These are phyloP conservation scores for Diplazon laetatorius DNA, from an alignment of 2,888 invertebrate genomes.

Conservation along the genomic window DNA sequence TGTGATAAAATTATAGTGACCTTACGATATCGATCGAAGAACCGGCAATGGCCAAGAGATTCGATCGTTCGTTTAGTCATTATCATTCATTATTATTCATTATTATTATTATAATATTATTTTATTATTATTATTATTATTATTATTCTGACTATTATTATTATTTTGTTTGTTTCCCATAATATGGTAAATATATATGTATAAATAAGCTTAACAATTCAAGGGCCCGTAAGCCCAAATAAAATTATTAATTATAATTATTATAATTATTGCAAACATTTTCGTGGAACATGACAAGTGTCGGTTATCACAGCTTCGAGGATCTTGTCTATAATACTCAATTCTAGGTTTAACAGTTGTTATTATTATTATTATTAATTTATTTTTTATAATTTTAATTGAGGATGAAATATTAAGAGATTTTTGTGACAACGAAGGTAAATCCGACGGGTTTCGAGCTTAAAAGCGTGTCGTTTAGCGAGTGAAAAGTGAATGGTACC, in stretches of 20 bases:
- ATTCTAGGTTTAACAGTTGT: no score
- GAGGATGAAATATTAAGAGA: constrained; percentile 19
- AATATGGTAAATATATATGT: constrained; percentile 12
- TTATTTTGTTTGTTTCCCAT: constrained; percentile 1
- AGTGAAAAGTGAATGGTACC: constrained; percentile 80
- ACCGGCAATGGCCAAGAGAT: constrained; percentile 50
- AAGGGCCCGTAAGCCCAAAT: no score
- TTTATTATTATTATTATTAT: constrained; percentile 10
- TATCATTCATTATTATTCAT: no score
- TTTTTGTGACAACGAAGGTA: neutral
- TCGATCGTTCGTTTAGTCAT: no score
- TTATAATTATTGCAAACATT: no score
- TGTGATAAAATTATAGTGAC: constrained; percentile 59
- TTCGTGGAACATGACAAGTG: no score
- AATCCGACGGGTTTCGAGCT: constrained; percentile 13
- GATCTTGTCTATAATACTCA: no score
- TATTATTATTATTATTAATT: constrained; percentile 26
- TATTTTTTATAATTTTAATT: neutral
- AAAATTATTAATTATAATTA: no score
- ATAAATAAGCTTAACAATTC: no score
- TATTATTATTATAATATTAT: neutral
- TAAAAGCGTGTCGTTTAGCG: constrained; percentile 43
- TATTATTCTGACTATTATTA: constrained; percentile 21
- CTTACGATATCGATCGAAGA: constrained; percentile 55
- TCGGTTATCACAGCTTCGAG: no score